These are phyloP conservation scores for Coccyzus lansbergi DNA, from an alignment of 2,797 vertebrate genomes.

Conservation along the genomic window DNA sequence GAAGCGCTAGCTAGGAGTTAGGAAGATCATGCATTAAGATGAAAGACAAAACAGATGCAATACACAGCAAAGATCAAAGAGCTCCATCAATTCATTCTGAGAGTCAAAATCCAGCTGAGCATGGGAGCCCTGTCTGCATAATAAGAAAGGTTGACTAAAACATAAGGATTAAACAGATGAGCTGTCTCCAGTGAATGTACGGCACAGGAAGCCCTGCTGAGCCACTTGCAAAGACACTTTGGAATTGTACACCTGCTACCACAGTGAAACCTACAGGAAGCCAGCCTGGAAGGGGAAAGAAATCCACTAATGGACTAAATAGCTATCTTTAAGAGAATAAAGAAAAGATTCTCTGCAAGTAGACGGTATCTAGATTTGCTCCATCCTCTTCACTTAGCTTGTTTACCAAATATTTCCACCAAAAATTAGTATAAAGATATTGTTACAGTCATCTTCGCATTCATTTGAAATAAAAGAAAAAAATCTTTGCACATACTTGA, in stretches of 20 bases:
- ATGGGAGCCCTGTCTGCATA: conserved; percentile 77
- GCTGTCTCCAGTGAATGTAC: conserved; percentile 78
- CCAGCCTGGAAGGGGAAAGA: conserved; percentile 59
- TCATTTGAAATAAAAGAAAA: not conserved
- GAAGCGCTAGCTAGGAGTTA: conserved; percentile 41
- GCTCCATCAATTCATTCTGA: conserved; percentile 80
- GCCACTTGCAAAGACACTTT: conserved; percentile 81
- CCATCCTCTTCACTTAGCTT: conserved; percentile 29
- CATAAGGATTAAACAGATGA: conserved; percentile 86
- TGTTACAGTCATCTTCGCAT: not conserved
- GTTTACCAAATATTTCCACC: conserved; percentile 41
- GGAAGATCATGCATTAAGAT: conserved; percentile 72
- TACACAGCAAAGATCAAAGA: conserved; percentile 84
- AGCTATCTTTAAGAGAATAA: conserved; percentile 41
- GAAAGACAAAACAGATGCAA: conserved; percentile 82
- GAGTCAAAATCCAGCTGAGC: conserved; percentile 85
- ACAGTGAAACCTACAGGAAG: conserved; percentile 72
- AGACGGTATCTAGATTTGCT: conserved; percentile 48
- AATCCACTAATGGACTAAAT: conserved; percentile 62
- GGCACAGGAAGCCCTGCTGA: conserved; percentile 76
- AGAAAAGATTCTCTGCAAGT: not conserved
- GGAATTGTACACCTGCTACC: conserved; percentile 81
- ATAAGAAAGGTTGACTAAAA: conserved; percentile 84
- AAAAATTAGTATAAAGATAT: not conserved
- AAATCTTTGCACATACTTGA: not conserved